phyloP scores from a whole-genome alignment of 2,888 invertebrate species.

The Penaeus monodon region DNA sequence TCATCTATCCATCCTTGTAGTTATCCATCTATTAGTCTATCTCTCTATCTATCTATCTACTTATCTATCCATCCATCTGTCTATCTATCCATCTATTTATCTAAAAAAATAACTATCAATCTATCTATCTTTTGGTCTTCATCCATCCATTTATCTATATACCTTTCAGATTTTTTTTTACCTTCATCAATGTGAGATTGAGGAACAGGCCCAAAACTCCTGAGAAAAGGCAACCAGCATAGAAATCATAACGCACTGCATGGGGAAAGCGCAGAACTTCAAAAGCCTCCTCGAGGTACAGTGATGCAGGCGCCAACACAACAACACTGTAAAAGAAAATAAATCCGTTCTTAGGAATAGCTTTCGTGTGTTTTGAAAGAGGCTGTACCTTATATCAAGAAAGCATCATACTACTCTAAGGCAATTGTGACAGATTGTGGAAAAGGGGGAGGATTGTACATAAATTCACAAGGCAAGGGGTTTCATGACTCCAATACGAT shows the following conservation, averaged over 20 bases:
- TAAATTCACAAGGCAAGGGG: no score
- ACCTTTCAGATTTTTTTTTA: neutral
- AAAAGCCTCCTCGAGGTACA: constrained; percentile 68
- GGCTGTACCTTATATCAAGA: neutral
- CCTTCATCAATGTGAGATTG: constrained; percentile 62
- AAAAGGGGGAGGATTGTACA: no score
- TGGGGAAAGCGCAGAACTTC: constrained; percentile 67
- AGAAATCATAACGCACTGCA: constrained; percentile 66
- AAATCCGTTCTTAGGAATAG: neutral
- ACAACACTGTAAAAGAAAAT: constrained; percentile 66
- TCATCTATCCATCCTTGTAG: no score
- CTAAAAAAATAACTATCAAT: no score
- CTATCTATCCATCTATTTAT: no score
- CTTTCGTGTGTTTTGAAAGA: neutral
- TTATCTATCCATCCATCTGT: no score
- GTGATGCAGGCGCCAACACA: constrained; percentile 67
- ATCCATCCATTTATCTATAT: neutral
- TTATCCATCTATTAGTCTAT: no score
- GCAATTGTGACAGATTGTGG: no score
- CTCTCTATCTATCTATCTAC: no score
- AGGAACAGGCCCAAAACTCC: constrained; percentile 66
- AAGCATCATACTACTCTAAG: no score
- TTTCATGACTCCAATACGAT: no score
- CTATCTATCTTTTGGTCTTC: no score
- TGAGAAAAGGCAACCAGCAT: constrained; percentile 66